Base-by-base conservation (phyloP, 2,113 vertebrate genomes). In the Leptocoma aspasia region DNA sequence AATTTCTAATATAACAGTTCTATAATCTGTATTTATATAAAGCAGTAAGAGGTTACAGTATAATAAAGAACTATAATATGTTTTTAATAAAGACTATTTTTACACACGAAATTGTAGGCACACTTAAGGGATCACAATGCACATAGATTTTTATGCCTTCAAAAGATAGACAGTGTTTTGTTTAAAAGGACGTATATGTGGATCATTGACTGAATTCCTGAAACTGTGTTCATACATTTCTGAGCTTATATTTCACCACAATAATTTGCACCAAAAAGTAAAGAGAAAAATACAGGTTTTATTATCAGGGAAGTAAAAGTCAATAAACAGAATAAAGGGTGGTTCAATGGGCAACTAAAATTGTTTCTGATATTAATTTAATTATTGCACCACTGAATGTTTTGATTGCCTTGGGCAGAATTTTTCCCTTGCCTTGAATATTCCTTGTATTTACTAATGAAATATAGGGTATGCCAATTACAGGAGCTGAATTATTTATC, bases 1-100 rank as follows among this genome's bases (percentile, higher is more conserved):
- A 94, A 96, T 97, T 95, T 96, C 83, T 86, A 91, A 95, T 93
- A 95, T 72, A 93, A 69, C 15, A 69, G 8, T 86, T 95, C 60
- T 76, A 92, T 60, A 69, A 69, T 79, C 33, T 78, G 10, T 85
- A 65, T 93, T 95, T 91, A 66, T 87, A 86, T 69, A 90, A 86
- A 91, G 35, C 71, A 56, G 56, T 81, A 90, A 72, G 61, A 85
- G 16, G 22, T 14, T 89, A 81, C 39, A 70, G 12, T 70, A 64
- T 20, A 77, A 81, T 93, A 95, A 94, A 92, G 24, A 93, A 68
- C 57, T 70, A 33, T 68, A 23, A 44, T 53, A 79, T 68, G 47
- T 56, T 92, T 92, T 41, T 77, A 85, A 89, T 78, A 81, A 37
- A 89, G 41, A 10, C 26, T 89, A 87, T 84, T 95, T 95, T 95